A percentile compares a stretch with the other conserved stretches of the same genome.
These are phyloP conservation scores for Entelurus aequoreus DNA, from an alignment of 2,113 vertebrate species.

Conservation along the genomic window DNA sequence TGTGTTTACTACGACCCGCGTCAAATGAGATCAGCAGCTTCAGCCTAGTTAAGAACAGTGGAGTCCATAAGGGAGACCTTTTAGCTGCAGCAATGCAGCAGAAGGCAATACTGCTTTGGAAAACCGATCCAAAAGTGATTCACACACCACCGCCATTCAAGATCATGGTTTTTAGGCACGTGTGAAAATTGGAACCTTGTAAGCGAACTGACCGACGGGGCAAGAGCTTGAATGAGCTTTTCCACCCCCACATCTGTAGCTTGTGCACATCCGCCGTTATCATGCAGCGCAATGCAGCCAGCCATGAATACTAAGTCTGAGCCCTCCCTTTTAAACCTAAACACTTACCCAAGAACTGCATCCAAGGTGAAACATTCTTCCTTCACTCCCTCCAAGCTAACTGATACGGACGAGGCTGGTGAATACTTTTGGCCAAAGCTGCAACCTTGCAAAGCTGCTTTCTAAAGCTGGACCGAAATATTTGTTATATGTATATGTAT, in stretches of 20 bases:
- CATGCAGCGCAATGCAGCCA: constrained; percentile 12
- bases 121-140: constrained; percentile 55
- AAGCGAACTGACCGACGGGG: constrained; percentile 23
- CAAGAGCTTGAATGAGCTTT: constrained; percentile 26
- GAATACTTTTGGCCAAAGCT: constrained; percentile 16
- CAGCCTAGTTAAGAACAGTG: constrained; percentile 49
- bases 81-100: constrained; percentile 40
- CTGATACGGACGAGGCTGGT: constrained; percentile 23
- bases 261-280: constrained; percentile 38
- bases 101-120: constrained; percentile 40
- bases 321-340: constrained; percentile 30
- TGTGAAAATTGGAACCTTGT: constrained; percentile 49
- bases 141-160: constrained; percentile 25
- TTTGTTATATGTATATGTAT: too few species aligned
- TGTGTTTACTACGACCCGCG: constrained; percentile 32
- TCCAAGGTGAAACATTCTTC: constrained; percentile 24
- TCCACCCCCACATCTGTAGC: constrained; percentile 32
- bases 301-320: constrained; percentile 47
- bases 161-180: constrained; percentile 17
- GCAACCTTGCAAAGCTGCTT: constrained; percentile 1
- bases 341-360: constrained; percentile 37
- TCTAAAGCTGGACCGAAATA: not conserved
- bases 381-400: constrained; percentile 35
- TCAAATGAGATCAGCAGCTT: constrained; percentile 50
- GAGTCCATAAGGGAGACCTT: constrained; percentile 52